These are phyloP conservation scores for Diplosoma virens DNA, from an alignment of 23 tunicate species.

Conservation along the genomic window DNA sequence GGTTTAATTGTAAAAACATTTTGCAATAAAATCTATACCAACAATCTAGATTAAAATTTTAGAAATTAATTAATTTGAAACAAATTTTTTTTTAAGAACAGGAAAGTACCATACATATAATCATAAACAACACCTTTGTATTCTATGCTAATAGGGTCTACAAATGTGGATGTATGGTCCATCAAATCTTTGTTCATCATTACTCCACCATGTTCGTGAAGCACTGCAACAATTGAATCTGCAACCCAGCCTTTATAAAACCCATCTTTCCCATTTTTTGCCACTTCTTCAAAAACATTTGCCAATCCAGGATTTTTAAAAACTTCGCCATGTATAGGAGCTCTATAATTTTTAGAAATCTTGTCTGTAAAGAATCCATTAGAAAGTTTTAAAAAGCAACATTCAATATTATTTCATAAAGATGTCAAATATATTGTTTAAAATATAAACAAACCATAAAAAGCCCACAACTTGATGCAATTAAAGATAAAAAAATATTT, in stretches of 20 bases:
- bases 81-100: too few relatives aligned
- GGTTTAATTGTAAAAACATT: too few relatives aligned
- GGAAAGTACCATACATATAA: too few relatives aligned
- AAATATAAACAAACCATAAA: too few relatives aligned
- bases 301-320: constrained; percentile 78
- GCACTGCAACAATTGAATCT: constrained; percentile 62
- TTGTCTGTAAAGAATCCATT: constrained; percentile 12
- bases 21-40: too few relatives aligned
- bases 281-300: constrained; percentile 48
- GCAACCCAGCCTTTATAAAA: constrained; percentile 95
- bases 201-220: constrained; percentile 55
- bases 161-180: constrained; percentile 40
- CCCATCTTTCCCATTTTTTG: constrained; percentile 71
- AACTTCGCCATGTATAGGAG: constrained; percentile 64
- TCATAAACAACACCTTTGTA: constrained; percentile 94
- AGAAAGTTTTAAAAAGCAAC: too few relatives aligned
- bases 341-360: background rate
- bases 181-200: constrained; percentile 48
- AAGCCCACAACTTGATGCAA: too few relatives aligned
- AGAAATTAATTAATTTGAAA: too few relatives aligned
- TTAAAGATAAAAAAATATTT: too few relatives aligned
- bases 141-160: constrained; percentile 67
- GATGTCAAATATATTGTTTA: too few relatives aligned
- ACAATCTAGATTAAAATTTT: too few relatives aligned
- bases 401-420: too few relatives aligned